Evolutionary conservation across 2,888 invertebrate species (phyloP).

Genomic region (Synergus gifuensis): DNA sequence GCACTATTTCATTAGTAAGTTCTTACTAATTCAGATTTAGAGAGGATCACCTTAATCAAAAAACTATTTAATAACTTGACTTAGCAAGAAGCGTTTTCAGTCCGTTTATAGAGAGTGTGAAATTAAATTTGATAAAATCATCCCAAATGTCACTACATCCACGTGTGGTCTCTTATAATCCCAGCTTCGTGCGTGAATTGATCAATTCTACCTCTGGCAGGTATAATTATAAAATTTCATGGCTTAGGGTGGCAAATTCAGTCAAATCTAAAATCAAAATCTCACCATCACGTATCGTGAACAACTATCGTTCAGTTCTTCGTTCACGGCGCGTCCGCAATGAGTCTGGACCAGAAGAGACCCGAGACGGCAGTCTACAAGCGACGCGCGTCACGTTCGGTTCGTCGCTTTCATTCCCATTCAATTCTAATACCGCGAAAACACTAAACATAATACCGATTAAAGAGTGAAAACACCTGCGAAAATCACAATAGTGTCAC

Average conservation of each 20-base stretch:
- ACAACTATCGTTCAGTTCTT: slow-evolving; percentile 27
- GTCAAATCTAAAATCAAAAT: background rate
- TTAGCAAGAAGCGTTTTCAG: no score
- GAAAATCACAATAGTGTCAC: background rate
- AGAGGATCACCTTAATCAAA: no score
- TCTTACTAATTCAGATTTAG: no score
- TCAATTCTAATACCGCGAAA: background rate
- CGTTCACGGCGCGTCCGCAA: slow-evolving; percentile 49
- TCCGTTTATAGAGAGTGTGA: background rate
- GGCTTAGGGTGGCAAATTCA: background rate
- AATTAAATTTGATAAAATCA: background rate
- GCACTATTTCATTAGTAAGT: no score
- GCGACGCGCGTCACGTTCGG: slow-evolving; percentile 69
- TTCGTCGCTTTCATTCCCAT: slow-evolving; percentile 56
- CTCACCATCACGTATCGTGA: background rate
- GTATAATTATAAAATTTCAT: background rate
- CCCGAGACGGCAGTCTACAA: slow-evolving; percentile 65
- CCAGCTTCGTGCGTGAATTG: background rate
- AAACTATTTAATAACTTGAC: no score
- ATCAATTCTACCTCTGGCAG: background rate
- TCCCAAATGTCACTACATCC: background rate
- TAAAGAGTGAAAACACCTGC: background rate
- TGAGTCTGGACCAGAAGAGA: slow-evolving; percentile 53
- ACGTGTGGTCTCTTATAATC: background rate
- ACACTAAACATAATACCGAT: background rate